A percentile compares a stretch with the other conserved stretches of the same genome.
Conservation (phyloP, 2,888 invertebrate species). For the Philereme vetulata region DNA sequence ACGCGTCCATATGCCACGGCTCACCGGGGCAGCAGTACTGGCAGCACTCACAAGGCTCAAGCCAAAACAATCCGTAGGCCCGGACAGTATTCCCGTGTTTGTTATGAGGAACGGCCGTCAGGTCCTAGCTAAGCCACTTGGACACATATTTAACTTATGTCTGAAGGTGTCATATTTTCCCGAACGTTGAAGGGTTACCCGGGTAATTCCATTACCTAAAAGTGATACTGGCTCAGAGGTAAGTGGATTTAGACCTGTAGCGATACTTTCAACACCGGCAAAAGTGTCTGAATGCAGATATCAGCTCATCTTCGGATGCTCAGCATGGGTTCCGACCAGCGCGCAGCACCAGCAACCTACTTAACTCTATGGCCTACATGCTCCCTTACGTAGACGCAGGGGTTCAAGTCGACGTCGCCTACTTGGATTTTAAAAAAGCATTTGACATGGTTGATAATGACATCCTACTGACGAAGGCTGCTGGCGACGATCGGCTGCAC, state of each 20-base stretch:
- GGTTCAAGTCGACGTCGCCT: slow-evolving; percentile 25
- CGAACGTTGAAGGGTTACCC: background rate
- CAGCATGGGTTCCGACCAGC: no score
- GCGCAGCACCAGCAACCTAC: slow-evolving; percentile 23
- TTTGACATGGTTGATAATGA: no score
- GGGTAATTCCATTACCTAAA: slow-evolving; percentile 7
- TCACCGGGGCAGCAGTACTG: no score
- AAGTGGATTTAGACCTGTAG: slow-evolving; percentile 26
- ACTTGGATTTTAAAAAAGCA: slow-evolving; percentile 31
- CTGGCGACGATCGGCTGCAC: slow-evolving; percentile 21
- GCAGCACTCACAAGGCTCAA: no score
- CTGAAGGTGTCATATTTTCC: background rate
- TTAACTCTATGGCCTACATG: slow-evolving; percentile 2
- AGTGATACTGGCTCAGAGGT: background rate
- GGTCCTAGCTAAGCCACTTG: background rate
- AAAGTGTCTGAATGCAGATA: slow-evolving; percentile 25
- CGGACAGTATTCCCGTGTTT: background rate
- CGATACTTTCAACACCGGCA: slow-evolving; percentile 23
- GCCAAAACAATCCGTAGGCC: no score
- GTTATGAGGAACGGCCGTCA: background rate
- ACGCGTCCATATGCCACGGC: no score
- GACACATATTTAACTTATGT: background rate
- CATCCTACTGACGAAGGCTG: slow-evolving; percentile 23
- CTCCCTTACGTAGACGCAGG: no score
- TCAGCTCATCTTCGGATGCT: no score